A percentile compares a stretch with the other conserved stretches of the same genome.
Evolutionary conservation across 1,140 invertebrate genomes (phyloP).

Genomic region (Penaeus japonicus): DNA sequence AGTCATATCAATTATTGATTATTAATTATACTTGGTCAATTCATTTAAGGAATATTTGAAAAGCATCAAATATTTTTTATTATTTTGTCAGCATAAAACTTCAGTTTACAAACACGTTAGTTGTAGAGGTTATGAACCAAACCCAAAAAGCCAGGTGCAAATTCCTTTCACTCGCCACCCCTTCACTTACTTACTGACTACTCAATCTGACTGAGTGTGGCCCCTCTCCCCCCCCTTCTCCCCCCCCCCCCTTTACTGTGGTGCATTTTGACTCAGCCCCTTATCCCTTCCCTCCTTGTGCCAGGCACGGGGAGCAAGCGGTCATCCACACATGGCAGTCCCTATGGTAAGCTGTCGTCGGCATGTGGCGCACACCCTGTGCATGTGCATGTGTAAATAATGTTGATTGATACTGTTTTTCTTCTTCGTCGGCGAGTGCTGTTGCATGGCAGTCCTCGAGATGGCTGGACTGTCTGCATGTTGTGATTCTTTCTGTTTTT

Average conservation of each 20-base stretch:
- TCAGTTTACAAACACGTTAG: too few relatives aligned
- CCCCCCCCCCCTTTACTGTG: neutral
- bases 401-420: neutral
- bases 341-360: conserved; percentile 40
- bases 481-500: too few relatives aligned
- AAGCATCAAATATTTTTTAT: too few relatives aligned
- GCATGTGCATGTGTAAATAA: neutral
- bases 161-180: neutral
- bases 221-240: neutral
- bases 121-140: too few relatives aligned
- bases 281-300: neutral
- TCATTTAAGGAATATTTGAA: too few relatives aligned
- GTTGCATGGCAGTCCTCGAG: too few relatives aligned
- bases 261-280: neutral
- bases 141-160: too few relatives aligned
- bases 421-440: too few relatives aligned
- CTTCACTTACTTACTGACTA: neutral
- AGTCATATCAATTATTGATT: too few relatives aligned
- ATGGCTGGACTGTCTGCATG: too few relatives aligned
- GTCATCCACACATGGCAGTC: conserved; percentile 48
- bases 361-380: neutral
- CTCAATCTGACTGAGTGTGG: neutral
- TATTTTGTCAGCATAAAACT: too few relatives aligned
- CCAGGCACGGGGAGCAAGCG: conserved; percentile 42
- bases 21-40: too few relatives aligned